Base-by-base conservation (phyloP, 1,140 invertebrate species). In the Medauroidea extradentata region DNA sequence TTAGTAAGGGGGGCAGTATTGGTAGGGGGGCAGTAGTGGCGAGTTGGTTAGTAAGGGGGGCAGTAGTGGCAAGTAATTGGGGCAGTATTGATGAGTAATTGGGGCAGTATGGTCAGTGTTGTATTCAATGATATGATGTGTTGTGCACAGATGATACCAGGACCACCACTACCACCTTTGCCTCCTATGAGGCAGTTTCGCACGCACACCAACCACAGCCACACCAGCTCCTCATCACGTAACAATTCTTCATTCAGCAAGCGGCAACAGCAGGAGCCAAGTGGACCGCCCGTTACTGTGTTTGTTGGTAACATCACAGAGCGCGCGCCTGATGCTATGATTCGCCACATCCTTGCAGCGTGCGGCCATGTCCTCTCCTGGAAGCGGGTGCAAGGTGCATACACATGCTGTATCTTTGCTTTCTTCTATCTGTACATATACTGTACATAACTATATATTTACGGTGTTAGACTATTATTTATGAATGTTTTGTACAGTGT, bases 261-360 rank as follows among this genome's bases (percentile, higher is more conserved):
- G 69, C 63, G 73, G 68, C 65, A 66, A n/a, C 71, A 73, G 42
- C 68, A 72, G 9, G 53, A 65, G 3, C 73, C 48, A 68, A 73
- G 73, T 63, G 93, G 92, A 1, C 93, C 94, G 0, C 85, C 94
- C 0, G 95, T 98, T 14, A 98, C 96, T 16, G 96, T 99, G 0
- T 99, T 99, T 79, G 93, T 98, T 46, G 96, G 97, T 21, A 99
- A 99, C 76, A 99, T 99, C 57, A 93, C 93, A 69, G 94, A 98
- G 65, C 85, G 89, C 67, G 95, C 94, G 43, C 93, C 94, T 0
- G 96, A 99, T 75, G 83, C 89, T 9, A 93, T 99, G 89, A 90
- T 99, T 9, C 82, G 95, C 64, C 90, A 94, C 67, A 90, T 99
- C 69, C 78, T 99, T 48, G 87, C 85, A 43, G 85, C 90, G 18